A percentile compares a stretch with the other conserved stretches of the same genome.
Evolutionary conservation across 2,797 vertebrate genomes (phyloP).

Genomic region (Xiphorhynchus erythropygius): DNA sequence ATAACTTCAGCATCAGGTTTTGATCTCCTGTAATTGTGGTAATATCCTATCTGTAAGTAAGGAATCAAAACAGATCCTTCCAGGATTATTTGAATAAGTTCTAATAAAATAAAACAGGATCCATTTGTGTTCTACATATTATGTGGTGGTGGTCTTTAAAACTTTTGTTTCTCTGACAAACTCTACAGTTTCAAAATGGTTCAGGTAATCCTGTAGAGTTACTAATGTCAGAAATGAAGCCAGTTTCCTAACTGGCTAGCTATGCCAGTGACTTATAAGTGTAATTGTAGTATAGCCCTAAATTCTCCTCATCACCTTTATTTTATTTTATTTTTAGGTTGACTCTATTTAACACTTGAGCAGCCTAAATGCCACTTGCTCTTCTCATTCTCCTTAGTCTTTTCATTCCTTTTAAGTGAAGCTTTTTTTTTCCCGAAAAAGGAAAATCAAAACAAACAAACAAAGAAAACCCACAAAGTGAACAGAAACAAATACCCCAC

Average conservation of each 20-base stretch:
- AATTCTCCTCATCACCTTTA: not conserved
- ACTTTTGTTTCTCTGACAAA: not conserved
- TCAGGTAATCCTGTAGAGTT: not conserved
- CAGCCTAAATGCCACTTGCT: not conserved
- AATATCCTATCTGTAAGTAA: not conserved
- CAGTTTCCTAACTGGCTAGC: not conserved
- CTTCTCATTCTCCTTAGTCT: not conserved
- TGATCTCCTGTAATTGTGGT: not conserved
- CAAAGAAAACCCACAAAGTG: not conserved
- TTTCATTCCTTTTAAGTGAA: not conserved
- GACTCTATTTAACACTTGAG: not conserved
- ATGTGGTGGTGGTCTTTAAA: not conserved
- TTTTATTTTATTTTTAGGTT: not conserved
- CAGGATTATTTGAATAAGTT: not conserved
- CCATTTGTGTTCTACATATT: not conserved
- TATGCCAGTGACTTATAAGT: not conserved
- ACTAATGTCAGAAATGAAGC: not conserved
- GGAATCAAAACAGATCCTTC: not conserved
- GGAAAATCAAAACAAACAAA: not conserved
- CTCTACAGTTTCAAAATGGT: not conserved
- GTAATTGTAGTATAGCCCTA: not conserved
- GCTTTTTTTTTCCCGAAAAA: not conserved
- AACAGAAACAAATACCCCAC: not conserved
- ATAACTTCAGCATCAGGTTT: not conserved
- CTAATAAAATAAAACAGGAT: not conserved